Percentiles rank a stretch among this genome's conserved stretches.
Conservation (phyloP, 2,888 invertebrate species). For the Eristalinus aeneus region DNA sequence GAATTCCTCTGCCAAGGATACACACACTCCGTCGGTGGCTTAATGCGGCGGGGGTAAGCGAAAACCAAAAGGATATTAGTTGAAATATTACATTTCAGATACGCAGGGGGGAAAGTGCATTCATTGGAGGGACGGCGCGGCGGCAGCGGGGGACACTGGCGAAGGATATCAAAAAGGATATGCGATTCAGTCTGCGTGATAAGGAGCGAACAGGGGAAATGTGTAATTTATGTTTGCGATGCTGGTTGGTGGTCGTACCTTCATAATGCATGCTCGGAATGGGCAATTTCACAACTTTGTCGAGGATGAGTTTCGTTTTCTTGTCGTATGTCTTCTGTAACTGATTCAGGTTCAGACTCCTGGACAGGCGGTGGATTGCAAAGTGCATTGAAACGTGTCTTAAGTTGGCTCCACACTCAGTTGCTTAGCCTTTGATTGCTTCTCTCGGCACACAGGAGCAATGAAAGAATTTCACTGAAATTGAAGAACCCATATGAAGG, state of each 20-base stretch:
- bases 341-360: constrained; percentile 39
- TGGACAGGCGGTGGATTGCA: constrained; percentile 31
- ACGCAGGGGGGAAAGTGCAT: constrained; percentile 52
- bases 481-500: no score
- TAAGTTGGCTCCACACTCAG: constrained; percentile 1
- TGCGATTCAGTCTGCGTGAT: constrained; percentile 64
- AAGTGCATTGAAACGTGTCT: constrained; percentile 21
- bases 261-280: not conserved
- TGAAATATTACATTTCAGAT: constrained; percentile 69
- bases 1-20: constrained; percentile 10
- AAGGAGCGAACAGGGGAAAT: constrained; percentile 44
- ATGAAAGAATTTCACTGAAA: not conserved
- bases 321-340: constrained; percentile 3
- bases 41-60: not conserved
- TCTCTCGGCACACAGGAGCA: not conserved
- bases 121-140: constrained; percentile 38
- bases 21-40: not conserved
- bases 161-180: constrained; percentile 53
- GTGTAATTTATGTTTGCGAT: constrained; percentile 66
- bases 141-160: not conserved
- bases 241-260: not conserved
- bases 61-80: constrained; percentile 68
- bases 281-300: constrained; percentile 6
- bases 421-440: not conserved
- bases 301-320: not conserved